Base-by-base conservation (phyloP, 2,888 invertebrate genomes). In the Phyllotreta striolata region DNA sequence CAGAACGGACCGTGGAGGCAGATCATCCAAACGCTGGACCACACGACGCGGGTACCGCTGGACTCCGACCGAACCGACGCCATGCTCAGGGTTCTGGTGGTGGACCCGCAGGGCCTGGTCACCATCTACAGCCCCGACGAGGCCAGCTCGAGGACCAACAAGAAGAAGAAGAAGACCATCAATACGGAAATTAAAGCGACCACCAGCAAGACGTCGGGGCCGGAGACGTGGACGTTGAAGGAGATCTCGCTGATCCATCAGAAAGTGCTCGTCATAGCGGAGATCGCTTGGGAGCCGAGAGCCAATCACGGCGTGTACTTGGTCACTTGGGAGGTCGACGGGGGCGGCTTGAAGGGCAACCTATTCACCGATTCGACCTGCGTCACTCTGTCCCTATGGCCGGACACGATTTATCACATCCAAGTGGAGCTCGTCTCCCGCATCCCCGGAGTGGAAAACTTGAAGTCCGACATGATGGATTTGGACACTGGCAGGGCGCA, bases 291-390 rank as follows among this genome's bases (percentile, higher is more conserved):
- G 90, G 88, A 89, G 73, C 86, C 88, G 7, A 87, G 87, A 81
- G 85, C 87, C 76, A 84, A 83, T 61, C 85, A 86, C 57, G 88
- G 87, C 34, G 88, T 91, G 64, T 92, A 91, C 81, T 84, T 92
- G 76, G 91, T 92, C 57, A 91, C 91, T 66, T 92, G 92, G 92
- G 92, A 92, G 85, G 89, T 92, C 60, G 90, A 89, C 76, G 91
- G 91, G 63, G 91, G 91, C 72, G 91, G 91, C 69, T 83, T 92
- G 66, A 91, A 90, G 82, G 92, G 92, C 70, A 91, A 92, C 81
- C 84, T 92, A 69, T 90, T 91, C 81, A 92, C 92, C 44, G 91
- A 92, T 80, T 89, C 91, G 57, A 91, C 91, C 63, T 87, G 89
- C 75, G 91, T 92, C 66, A 91, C 91, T 59, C 81, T 92, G 71